Conservation (phyloP, 1,140 invertebrate genomes). For the Diplogasteroides magnus region DNA sequence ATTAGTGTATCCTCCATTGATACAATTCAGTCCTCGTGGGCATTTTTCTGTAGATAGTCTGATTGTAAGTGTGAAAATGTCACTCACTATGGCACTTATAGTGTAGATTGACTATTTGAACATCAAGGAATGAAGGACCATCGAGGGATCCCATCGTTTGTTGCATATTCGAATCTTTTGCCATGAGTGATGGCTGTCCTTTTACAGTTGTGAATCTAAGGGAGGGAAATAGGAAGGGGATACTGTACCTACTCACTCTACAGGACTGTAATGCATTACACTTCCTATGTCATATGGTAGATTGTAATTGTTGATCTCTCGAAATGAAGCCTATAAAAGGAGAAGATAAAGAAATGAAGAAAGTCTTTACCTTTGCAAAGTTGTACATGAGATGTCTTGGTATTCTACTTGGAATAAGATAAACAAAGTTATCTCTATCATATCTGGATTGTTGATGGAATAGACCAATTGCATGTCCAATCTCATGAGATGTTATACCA, state of each 20-base stretch:
- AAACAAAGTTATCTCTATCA: slow-evolving; percentile 19
- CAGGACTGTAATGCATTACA: slow-evolving; percentile 26
- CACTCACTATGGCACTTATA: slow-evolving; percentile 17
- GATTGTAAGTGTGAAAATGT: not conserved
- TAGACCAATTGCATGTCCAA: slow-evolving; percentile 24
- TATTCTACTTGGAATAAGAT: slow-evolving; percentile 15
- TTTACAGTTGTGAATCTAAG: slow-evolving; percentile 17
- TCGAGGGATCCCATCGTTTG: slow-evolving; percentile 28
- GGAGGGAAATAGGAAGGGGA: not conserved
- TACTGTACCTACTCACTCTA: slow-evolving; percentile 11
- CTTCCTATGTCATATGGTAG: slow-evolving; percentile 26
- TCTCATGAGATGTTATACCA: slow-evolving; percentile 25
- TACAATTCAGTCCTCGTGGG: slow-evolving; percentile 5
- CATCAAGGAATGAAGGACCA: slow-evolving; percentile 26
- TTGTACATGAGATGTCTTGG: slow-evolving; percentile 15
- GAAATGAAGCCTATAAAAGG: slow-evolving; percentile 5
- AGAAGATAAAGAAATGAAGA: not conserved
- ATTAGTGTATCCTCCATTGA: slow-evolving; percentile 22
- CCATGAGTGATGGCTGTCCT: slow-evolving; percentile 15
- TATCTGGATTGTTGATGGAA: slow-evolving; percentile 28
- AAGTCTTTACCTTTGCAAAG: slow-evolving; percentile 23
- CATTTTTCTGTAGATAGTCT: slow-evolving; percentile 14
- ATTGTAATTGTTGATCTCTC: slow-evolving; percentile 13
- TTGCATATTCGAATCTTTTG: slow-evolving; percentile 21
- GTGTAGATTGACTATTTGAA: slow-evolving; percentile 21